Evolutionary conservation across 2,113 vertebrate species (phyloP).

Genomic region (Thalassoma bifasciatum): DNA sequence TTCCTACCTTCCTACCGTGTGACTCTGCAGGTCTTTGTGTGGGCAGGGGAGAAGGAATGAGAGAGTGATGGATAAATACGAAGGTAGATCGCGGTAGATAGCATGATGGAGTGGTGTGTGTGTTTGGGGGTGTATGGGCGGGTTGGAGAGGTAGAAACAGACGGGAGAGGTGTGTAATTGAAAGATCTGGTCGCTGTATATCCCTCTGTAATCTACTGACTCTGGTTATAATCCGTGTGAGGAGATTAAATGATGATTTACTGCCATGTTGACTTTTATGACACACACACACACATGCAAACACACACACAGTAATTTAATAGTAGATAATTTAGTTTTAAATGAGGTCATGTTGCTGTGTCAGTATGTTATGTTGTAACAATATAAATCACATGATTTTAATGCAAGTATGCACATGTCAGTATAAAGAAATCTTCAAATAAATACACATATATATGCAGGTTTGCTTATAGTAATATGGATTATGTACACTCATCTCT

Average conservation of each 20-base stretch:
- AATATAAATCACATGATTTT: constrained; percentile 1
- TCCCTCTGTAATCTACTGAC: constrained; percentile 55
- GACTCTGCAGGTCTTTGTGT: constrained; percentile 69
- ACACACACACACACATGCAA: not conserved
- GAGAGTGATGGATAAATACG: constrained; percentile 19
- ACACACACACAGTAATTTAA: not conserved
- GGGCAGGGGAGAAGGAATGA: not conserved
- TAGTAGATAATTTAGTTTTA: constrained; percentile 1
- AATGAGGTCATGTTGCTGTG: not conserved
- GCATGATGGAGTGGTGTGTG: constrained; percentile 6
- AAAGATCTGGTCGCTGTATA: constrained; percentile 34
- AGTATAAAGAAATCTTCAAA: too few relatives aligned
- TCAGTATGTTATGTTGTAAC: not conserved
- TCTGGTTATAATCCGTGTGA: constrained; percentile 47
- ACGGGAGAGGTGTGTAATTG: constrained; percentile 45
- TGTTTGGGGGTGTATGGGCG: not conserved
- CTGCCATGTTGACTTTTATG: constrained; percentile 35
- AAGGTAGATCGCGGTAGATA: constrained; percentile 30
- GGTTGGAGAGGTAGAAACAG: not conserved
- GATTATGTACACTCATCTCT: too few relatives aligned
- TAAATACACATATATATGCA: not conserved
- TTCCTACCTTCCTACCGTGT: constrained; percentile 35
- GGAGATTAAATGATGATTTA: constrained; percentile 56
- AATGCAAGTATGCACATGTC: not conserved
- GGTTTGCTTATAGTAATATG: not conserved